Conservation (phyloP, 2,113 vertebrate species). For the Butorides virescens region DNA sequence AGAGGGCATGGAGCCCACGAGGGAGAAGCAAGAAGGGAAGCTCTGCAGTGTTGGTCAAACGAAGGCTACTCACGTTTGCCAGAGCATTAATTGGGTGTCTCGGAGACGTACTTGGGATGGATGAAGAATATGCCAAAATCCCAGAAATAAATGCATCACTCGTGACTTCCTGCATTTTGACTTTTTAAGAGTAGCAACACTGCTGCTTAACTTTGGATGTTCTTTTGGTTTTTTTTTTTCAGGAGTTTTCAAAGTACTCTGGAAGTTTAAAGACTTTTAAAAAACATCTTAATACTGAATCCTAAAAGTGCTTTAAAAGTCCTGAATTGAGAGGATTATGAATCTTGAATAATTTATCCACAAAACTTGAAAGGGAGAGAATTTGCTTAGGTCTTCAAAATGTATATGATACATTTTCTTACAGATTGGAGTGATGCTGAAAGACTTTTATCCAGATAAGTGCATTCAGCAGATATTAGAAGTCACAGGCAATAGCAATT, state of each 20-base stretch:
- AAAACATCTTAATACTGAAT: background rate
- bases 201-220: background rate
- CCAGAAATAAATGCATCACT: background rate
- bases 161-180: background rate
- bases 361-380: conserved; percentile 7
- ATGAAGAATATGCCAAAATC: background rate
- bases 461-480: conserved; percentile 13
- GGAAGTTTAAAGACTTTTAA: background rate
- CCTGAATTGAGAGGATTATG: background rate
- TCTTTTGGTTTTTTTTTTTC: background rate
- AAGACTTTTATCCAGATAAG: background rate
- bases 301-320: background rate
- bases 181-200: background rate
- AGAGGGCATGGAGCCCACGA: rapidly evolving
- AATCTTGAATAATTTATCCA: conserved; percentile 28
- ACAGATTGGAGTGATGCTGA: background rate
- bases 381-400: conserved; percentile 20
- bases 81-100: background rate
- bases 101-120: background rate
- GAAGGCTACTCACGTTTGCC: background rate
- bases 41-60: background rate
- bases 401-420: background rate
- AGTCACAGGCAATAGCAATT: conserved; percentile 27
- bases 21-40: background rate
- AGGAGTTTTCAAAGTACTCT: background rate